Conservation (phyloP, 2,888 invertebrate genomes). For the Drosophila limbata region DNA sequence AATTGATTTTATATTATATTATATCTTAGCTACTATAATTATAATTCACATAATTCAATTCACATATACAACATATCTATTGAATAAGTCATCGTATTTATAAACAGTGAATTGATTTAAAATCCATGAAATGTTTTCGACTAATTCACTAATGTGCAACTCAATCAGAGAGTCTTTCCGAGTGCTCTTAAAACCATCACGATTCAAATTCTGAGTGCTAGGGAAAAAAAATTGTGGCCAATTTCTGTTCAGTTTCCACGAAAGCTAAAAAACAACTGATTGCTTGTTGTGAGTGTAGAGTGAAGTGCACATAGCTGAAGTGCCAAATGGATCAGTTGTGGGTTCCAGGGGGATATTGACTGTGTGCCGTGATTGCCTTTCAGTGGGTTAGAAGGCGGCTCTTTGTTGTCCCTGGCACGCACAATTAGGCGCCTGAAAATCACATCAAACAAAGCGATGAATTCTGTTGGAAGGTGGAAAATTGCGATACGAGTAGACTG, state of each 20-base stretch:
- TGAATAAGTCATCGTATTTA: too few relatives aligned
- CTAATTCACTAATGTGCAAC: background rate
- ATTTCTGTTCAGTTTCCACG: slow-evolving; percentile 28
- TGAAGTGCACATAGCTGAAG: slow-evolving; percentile 11
- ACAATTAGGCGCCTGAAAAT: slow-evolving; percentile 65
- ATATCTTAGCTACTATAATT: too few relatives aligned
- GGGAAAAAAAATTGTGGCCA: slow-evolving; percentile 13
- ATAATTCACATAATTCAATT: too few relatives aligned
- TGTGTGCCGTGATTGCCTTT: slow-evolving; percentile 14
- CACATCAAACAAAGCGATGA: slow-evolving; percentile 36
- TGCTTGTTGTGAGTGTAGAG: slow-evolving; percentile 7
- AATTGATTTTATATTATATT: too few relatives aligned
- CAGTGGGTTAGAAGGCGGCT: slow-evolving; percentile 11
- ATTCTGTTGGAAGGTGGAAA: slow-evolving; percentile 14
- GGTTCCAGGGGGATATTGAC: background rate
- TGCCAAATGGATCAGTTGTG: slow-evolving; percentile 17
- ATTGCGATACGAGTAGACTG: slow-evolving; percentile 15
- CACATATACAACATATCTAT: too few relatives aligned
- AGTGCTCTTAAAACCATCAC: background rate
- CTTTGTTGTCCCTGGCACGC: slow-evolving; percentile 57
- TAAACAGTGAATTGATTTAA: too few relatives aligned
- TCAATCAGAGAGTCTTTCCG: slow-evolving; percentile 3
- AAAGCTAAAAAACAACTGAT: background rate
- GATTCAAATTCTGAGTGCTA: slow-evolving; percentile 6
- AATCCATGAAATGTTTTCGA: background rate